Evolutionary conservation across 2,888 invertebrate species (phyloP).

Genomic region (Periphyllus acericola): DNA sequence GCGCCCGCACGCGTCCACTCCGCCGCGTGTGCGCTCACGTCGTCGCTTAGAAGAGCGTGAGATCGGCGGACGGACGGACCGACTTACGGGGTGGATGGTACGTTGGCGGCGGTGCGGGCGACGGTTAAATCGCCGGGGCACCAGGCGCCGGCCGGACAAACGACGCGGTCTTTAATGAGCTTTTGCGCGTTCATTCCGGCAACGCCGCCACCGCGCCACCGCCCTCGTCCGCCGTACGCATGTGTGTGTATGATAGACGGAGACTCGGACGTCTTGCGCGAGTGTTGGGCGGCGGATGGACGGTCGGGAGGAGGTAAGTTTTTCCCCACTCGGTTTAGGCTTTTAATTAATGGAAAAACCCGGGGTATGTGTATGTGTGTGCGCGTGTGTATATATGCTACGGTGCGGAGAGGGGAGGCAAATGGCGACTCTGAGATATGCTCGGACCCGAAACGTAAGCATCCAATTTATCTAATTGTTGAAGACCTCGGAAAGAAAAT

Average conservation of each 20-base stretch:
- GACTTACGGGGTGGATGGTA: background rate
- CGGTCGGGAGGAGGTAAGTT: slow-evolving; percentile 33
- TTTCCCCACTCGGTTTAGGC: slow-evolving; percentile 57
- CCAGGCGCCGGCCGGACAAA: slow-evolving; percentile 61
- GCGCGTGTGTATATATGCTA: background rate
- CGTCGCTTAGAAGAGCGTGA: slow-evolving; percentile 43
- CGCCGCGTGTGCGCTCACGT: slow-evolving; percentile 10
- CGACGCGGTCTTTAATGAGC: slow-evolving; percentile 62
- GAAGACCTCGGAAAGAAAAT: slow-evolving; percentile 50
- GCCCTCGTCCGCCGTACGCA: background rate
- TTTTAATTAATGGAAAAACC: slow-evolving; percentile 62
- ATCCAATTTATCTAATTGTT: slow-evolving; percentile 62
- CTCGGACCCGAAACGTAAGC: slow-evolving; percentile 56
- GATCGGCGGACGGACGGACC: background rate
- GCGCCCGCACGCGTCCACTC: background rate
- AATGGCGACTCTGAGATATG: slow-evolving; percentile 61
- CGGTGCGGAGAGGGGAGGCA: background rate
- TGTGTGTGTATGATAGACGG: slow-evolving; percentile 23
- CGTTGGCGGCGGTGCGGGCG: background rate
- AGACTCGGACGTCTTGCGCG: slow-evolving; percentile 6
- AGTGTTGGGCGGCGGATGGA: background rate
- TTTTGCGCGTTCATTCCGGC: slow-evolving; percentile 59
- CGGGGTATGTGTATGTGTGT: background rate
- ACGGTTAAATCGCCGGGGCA: slow-evolving; percentile 61
- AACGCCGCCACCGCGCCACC: slow-evolving; percentile 28